phyloP scores from a whole-genome alignment of 2,888 invertebrate species.

The Deroplatys truncata region DNA sequence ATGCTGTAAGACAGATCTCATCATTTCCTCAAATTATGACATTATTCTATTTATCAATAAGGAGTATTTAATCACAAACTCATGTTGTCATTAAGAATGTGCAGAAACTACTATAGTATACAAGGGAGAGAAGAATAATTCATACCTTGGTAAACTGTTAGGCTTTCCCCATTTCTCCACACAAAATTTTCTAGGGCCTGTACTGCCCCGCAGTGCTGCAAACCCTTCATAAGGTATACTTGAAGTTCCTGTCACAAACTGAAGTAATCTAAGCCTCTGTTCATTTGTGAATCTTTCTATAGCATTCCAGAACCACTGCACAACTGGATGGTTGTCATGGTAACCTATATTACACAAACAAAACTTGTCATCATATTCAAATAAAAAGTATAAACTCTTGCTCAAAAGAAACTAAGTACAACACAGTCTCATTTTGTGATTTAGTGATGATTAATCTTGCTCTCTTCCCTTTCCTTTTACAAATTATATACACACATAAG shows the following conservation, averaged over 20 bases:
- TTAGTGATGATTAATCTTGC: no score
- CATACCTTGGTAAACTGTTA: slow-evolving; percentile 80
- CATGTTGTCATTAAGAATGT: no score
- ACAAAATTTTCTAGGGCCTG: slow-evolving; percentile 93
- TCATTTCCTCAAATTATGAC: no score
- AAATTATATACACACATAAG: no score
- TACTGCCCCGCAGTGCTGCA: slow-evolving; percentile 88
- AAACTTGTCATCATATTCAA: background rate
- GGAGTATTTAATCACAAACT: no score
- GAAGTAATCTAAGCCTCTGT: slow-evolving; percentile 83
- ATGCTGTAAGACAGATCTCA: no score
- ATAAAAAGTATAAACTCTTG: background rate
- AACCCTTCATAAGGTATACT: slow-evolving; percentile 98
- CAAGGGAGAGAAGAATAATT: no score
- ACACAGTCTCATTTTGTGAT: no score
- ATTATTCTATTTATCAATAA: no score
- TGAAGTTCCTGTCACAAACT: slow-evolving; percentile 97
- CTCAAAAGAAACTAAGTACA: background rate
- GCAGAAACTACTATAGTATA: no score
- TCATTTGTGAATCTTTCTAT: slow-evolving; percentile 94
- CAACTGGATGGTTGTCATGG: slow-evolving; percentile 91
- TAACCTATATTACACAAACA: slow-evolving; percentile 57
- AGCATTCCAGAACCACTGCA: slow-evolving; percentile 97
- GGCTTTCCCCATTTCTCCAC: slow-evolving; percentile 97
- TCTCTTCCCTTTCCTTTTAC: no score